Evolutionary conservation across 2,113 vertebrate species (phyloP), one percentile per base, ranked within the genome.

Genomic region (Calypte anna): DNA sequence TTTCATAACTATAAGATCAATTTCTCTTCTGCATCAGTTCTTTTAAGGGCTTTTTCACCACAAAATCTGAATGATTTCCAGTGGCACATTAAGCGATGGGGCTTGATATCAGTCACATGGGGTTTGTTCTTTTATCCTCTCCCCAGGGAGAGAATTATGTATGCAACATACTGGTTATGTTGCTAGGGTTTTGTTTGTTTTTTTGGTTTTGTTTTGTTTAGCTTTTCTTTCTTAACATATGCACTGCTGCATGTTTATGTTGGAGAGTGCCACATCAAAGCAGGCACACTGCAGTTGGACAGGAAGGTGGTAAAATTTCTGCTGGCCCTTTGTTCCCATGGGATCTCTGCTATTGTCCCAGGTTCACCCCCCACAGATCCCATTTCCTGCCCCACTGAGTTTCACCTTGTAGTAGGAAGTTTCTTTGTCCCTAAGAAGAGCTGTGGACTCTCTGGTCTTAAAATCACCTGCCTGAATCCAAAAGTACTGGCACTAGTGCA

Each of bases 121-220:
- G n/a, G 69, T 93, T 96, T 88, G 90, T 93, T 96, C 93, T 88
- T 96, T 96, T 90, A 94, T 96, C 76, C 86, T 96, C 73, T 97
- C 93, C 80, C 76, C 69, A 83, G 90, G 90, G 95, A 96, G 15
- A 95, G 73, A 90, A 91, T 96, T 93, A 86, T 73, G 40, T 95
- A 91, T 93, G 73, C 80, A 83, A 78, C 12, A 1, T 73, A 86
- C 62, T 91, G 92, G 88, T 86, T 84, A 33, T 72, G 67, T 82
- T 93, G 94, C 82, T 83, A 86, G 54, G 57, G 69, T 54, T 83
- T 86, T 68, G 69, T 78, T 84, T 55, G 58, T 9, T 48, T 48
- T 48, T 48, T 19, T 48, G 46, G 13, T 1, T 12, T 59, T 40
- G 40, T 40, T 40, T 40, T 40, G 40, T 40, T 40, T 40, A 5